These are phyloP conservation scores for Drosophila cracens DNA, from an alignment of 2,888 invertebrate genomes.

Conservation along the genomic window DNA sequence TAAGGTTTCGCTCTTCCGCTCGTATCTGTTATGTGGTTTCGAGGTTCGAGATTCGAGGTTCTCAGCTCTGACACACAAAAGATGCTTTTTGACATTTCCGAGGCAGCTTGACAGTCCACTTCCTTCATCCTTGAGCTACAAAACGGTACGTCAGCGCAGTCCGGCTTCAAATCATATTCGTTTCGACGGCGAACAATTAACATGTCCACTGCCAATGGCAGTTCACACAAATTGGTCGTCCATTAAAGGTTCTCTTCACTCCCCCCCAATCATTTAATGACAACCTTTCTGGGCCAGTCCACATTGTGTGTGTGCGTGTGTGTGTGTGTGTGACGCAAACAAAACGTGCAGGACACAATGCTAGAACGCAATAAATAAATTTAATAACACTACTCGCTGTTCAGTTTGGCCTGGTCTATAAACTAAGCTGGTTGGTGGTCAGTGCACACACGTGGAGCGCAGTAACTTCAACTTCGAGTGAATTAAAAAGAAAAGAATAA, in stretches of 20 bases:
- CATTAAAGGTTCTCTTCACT: conserved; percentile 28
- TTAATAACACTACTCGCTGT: conserved; percentile 51
- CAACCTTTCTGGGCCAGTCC: conserved; percentile 5
- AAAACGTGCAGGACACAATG: conserved; percentile 21
- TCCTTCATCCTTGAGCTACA: conserved; percentile 77
- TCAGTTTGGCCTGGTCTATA: conserved; percentile 65
- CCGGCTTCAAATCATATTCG: conserved; percentile 11
- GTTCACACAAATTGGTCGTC: conserved; percentile 55
- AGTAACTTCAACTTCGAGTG: conserved; percentile 38
- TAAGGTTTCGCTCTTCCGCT: conserved; percentile 29
- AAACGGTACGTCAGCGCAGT: conserved; percentile 45
- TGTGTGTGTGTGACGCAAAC: conserved; percentile 48
- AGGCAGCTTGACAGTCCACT: conserved; percentile 55
- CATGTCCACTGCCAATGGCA: conserved; percentile 74
- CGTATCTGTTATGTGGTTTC: conserved; percentile 9
- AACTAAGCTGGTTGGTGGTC: conserved; percentile 54
- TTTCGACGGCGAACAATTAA: conserved; percentile 55
- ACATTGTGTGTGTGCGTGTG: background rate
- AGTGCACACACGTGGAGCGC: conserved; percentile 29
- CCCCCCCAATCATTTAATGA: background rate
- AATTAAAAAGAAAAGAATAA: conserved; percentile 21
- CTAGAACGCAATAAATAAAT: conserved; percentile 65
- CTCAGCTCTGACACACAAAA: conserved; percentile 32
- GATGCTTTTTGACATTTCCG: conserved; percentile 42
- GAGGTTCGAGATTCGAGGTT: conserved; percentile 55